A percentile compares a stretch with the other conserved stretches of the same genome.
These are phyloP conservation scores for Scotopteryx bipunctaria DNA, from an alignment of 2,888 invertebrate genomes.

Conservation along the genomic window DNA sequence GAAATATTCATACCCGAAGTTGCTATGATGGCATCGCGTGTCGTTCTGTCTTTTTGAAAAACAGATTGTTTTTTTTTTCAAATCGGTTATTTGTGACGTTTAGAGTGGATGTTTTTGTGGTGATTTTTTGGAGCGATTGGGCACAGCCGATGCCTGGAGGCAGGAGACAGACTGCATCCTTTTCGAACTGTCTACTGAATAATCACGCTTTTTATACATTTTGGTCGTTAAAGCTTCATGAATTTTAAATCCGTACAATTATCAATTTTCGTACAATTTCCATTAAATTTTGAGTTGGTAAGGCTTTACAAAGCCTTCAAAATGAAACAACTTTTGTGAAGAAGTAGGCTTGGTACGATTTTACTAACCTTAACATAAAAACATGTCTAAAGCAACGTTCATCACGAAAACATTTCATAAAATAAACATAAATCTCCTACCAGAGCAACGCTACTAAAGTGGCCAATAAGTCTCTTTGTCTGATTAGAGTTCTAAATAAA, in stretches of 20 bases:
- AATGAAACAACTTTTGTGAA: no score
- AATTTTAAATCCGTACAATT: constrained; percentile 13
- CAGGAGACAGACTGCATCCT: constrained; percentile 40
- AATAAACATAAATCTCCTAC: no score
- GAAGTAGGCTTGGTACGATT: no score
- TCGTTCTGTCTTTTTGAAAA: constrained; percentile 26
- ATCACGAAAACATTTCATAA: no score
- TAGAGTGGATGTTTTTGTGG: constrained; percentile 50
- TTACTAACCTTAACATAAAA: no score
- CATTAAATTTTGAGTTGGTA: not conserved
- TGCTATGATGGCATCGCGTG: constrained; percentile 27
- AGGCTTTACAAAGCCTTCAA: not conserved
- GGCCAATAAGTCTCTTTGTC: not conserved
- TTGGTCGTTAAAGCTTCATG: constrained; percentile 6
- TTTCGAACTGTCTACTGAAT: constrained; percentile 7
- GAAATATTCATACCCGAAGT: constrained; percentile 14
- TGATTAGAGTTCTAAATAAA: not conserved
- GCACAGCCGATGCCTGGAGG: constrained; percentile 47
- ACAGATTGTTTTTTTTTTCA: constrained; percentile 19
- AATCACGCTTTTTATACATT: constrained; percentile 2
- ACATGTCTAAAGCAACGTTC: no score
- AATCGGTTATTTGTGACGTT: constrained; percentile 44
- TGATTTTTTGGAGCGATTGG: constrained; percentile 53
- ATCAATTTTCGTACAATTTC: not conserved
- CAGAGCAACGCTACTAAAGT: no score